A percentile compares a stretch with the other conserved stretches of the same genome.
Evolutionary conservation across 1,140 invertebrate genomes (phyloP).

Genomic region (Hycleus phaleratus): DNA sequence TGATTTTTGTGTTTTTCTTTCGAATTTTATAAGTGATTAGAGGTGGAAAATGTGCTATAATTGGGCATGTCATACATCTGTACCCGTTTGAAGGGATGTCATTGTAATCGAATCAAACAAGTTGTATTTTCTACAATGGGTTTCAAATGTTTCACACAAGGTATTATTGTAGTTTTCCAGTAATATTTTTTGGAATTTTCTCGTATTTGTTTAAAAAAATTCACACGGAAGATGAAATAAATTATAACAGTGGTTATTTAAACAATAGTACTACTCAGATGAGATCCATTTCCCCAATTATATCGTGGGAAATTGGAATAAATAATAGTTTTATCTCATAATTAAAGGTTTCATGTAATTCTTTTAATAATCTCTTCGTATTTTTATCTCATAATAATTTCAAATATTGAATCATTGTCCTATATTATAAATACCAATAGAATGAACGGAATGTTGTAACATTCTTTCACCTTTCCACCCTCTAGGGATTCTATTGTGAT

Average conservation of each 20-base stretch:
- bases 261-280: not conserved
- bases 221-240: not conserved
- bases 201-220: not conserved
- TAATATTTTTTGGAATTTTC: not conserved
- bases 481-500: no score
- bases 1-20: not conserved
- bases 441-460: not conserved
- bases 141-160: slow-evolving; percentile 21
- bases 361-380: no score
- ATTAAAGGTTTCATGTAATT: no score
- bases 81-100: slow-evolving; percentile 8
- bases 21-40: not conserved
- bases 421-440: not conserved
- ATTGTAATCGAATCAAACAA: slow-evolving; percentile 21
- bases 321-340: no score
- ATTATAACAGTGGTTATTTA: not conserved
- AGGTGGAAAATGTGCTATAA: slow-evolving; percentile 4
- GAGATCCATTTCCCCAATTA: no score
- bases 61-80: slow-evolving; percentile 20
- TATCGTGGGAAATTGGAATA: no score
- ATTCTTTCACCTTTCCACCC: no score
- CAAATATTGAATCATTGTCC: not conserved
- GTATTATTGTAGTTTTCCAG: slow-evolving; percentile 1
- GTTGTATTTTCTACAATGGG: slow-evolving; percentile 24
- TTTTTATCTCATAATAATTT: no score